A percentile compares a stretch with the other conserved stretches of the same genome.
Conservation (phyloP, 2,113 vertebrate species). For the Pangasianodon gigas region DNA sequence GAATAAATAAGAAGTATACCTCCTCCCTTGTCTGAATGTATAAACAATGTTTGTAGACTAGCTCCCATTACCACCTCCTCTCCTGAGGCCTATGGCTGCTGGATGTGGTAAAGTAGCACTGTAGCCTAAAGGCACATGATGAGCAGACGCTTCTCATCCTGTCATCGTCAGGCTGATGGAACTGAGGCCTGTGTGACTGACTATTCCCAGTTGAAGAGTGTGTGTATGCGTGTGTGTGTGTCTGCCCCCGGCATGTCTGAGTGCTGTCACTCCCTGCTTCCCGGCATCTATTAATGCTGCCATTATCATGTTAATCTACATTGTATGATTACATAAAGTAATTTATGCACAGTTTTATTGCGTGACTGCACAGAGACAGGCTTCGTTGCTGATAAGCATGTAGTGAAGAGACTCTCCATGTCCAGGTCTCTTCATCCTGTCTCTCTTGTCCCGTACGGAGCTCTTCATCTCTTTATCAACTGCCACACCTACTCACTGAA, state of each 20-base stretch:
- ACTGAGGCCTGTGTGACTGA: slow-evolving; percentile 70
- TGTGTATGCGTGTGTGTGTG: slow-evolving; percentile 75
- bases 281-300: slow-evolving; percentile 99
- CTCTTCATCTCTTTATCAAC: slow-evolving; percentile 21
- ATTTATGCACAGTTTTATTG: slow-evolving; percentile 98
- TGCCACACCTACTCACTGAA: neutral
- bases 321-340: slow-evolving; percentile 99
- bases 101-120: slow-evolving; percentile 70
- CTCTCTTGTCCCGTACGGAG: neutral
- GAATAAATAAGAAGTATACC: slow-evolving; percentile 42
- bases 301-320: slow-evolving; percentile 99
- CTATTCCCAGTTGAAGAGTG: slow-evolving; percentile 75
- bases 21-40: slow-evolving; percentile 65
- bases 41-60: slow-evolving; percentile 70
- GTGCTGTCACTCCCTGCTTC: slow-evolving; percentile 95
- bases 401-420: slow-evolving; percentile 40
- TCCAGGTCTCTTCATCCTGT: slow-evolving; percentile 36
- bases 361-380: slow-evolving; percentile 85
- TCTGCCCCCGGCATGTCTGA: slow-evolving; percentile 94
- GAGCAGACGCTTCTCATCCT: slow-evolving; percentile 72
- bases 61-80: slow-evolving; percentile 73
- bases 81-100: slow-evolving; percentile 70
- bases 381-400: slow-evolving; percentile 68
- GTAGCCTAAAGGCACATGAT: slow-evolving; percentile 71
- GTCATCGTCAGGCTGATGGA: slow-evolving; percentile 76